Evolutionary conservation across 2,888 invertebrate genomes (phyloP).

Genomic region (Germaria angustata): DNA sequence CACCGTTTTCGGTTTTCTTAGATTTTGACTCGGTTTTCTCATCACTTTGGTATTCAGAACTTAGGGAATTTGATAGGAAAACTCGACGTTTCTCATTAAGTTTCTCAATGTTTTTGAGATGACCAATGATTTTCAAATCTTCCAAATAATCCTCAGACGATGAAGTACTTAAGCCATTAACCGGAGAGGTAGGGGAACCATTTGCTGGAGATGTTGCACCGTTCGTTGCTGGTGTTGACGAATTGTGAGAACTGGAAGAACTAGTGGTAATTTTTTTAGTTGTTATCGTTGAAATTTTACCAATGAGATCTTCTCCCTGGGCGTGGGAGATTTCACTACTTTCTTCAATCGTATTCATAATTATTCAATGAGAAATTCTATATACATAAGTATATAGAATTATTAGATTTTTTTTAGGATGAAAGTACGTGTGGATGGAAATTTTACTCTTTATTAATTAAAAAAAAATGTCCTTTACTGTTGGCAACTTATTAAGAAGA

Average conservation of each 20-base stretch:
- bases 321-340: conserved; percentile 56
- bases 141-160: conserved; percentile 59
- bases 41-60: conserved; percentile 68
- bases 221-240: conserved; percentile 42
- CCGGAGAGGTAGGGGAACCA: conserved; percentile 27
- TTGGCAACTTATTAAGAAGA: neutral
- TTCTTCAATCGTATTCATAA: conserved; percentile 69
- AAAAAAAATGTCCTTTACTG: conserved; percentile 6
- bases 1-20: conserved; percentile 39
- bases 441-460: neutral
- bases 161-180: conserved; percentile 53
- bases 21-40: conserved; percentile 59
- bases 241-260: conserved; percentile 57
- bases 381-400: too few relatives aligned
- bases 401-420: neutral
- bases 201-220: conserved; percentile 17
- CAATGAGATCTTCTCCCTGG: conserved; percentile 58
- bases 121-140: conserved; percentile 72
- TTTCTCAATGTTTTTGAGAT: conserved; percentile 73
- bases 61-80: conserved; percentile 73
- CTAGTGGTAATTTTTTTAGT: conserved; percentile 60
- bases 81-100: conserved; percentile 74
- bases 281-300: conserved; percentile 51
- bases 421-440: too few relatives aligned
- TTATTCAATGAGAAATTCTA: conserved; percentile 12